phyloP scores from a whole-genome alignment of 2,888 invertebrate genomes.

The Protonemura montana region DNA sequence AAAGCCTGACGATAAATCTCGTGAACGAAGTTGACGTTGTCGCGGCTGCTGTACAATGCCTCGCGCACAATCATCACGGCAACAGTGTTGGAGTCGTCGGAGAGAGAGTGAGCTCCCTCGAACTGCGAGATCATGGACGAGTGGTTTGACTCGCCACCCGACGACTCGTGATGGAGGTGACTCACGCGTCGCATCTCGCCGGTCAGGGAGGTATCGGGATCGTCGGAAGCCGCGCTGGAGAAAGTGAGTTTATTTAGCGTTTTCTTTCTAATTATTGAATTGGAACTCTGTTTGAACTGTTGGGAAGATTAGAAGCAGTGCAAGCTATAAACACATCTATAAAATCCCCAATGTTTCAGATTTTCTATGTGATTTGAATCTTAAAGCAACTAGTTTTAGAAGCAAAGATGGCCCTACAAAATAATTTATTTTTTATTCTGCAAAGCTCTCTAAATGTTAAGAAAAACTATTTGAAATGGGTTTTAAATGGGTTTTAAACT shows the following conservation, averaged over 20 bases:
- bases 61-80: constrained; percentile 79
- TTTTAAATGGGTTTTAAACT: too few relatives aligned
- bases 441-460: too few relatives aligned
- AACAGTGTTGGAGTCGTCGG: constrained; percentile 56
- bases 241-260: not conserved
- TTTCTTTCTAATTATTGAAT: too few relatives aligned
- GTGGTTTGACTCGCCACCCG: constrained; percentile 45
- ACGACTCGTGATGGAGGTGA: constrained; percentile 51
- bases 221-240: constrained; percentile 58
- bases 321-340: too few relatives aligned
- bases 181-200: constrained; percentile 59
- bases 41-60: constrained; percentile 85
- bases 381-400: too few relatives aligned
- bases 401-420: too few relatives aligned
- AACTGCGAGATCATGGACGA: constrained; percentile 46
- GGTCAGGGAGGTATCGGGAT: constrained; percentile 55
- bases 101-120: constrained; percentile 45
- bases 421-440: too few relatives aligned
- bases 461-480: too few relatives aligned
- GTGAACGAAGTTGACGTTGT: constrained; percentile 93
- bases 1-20: constrained; percentile 95
- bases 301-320: too few relatives aligned
- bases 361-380: too few relatives aligned
- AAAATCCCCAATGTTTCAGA: too few relatives aligned
- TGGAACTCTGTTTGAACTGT: too few relatives aligned